Percentiles rank a stretch among this genome's conserved stretches.
Evolutionary conservation across 2,113 vertebrate species (phyloP).

Genomic region (Tympanuchus pallidicinctus): DNA sequence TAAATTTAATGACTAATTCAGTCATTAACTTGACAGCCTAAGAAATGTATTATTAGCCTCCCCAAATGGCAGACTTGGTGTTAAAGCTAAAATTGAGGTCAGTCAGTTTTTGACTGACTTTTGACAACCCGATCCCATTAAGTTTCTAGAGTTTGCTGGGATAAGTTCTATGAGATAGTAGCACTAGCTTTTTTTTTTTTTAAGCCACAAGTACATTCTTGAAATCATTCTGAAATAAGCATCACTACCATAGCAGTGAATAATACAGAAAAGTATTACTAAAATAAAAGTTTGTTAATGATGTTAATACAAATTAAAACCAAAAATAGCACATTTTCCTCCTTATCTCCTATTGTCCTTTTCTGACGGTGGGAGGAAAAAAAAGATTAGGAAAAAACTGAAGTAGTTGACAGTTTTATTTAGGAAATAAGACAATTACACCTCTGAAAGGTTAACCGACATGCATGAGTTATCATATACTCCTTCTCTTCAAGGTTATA

Average conservation of each 20-base stretch:
- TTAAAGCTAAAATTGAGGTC: constrained; percentile 28
- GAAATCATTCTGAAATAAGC: not conserved
- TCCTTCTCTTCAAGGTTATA: constrained; percentile 80
- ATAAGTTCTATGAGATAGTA: not conserved
- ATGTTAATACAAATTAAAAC: not conserved
- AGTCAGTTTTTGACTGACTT: not conserved
- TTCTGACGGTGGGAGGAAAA: not conserved
- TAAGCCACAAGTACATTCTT: not conserved
- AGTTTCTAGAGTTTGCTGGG: not conserved
- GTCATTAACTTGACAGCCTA: constrained; percentile 13
- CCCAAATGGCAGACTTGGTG: constrained; percentile 35
- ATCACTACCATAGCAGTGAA: not conserved
- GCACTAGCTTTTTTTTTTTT: not conserved
- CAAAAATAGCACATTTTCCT: constrained; percentile 28
- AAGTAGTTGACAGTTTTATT: constrained; percentile 27
- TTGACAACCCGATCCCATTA: not conserved
- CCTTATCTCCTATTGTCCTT: not conserved
- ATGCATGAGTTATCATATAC: constrained; percentile 56
- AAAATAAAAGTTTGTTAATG: not conserved
- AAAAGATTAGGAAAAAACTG: not conserved
- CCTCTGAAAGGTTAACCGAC: constrained; percentile 66
- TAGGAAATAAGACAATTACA: constrained; percentile 60
- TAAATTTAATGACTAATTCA: not conserved
- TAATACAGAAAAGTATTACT: not conserved
- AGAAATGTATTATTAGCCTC: constrained; percentile 40